These are phyloP conservation scores for Nephrotoma appendiculata DNA, from an alignment of 2,888 invertebrate genomes.

Conservation along the genomic window DNA sequence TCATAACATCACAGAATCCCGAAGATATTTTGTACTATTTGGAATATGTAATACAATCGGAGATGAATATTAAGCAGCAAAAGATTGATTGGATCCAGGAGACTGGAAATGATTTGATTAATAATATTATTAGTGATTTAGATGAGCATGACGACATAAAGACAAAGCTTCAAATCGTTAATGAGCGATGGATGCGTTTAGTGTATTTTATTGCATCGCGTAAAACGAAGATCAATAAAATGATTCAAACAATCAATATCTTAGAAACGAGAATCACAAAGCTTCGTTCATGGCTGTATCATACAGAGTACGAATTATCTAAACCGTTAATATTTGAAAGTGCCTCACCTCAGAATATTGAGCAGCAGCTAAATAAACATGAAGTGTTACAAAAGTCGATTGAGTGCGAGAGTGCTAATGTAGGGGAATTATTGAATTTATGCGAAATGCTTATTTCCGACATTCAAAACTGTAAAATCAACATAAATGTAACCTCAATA, in stretches of 20 bases:
- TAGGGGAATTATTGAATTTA: conserved; percentile 63
- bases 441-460: conserved; percentile 65
- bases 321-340: conserved; percentile 52
- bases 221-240: conserved; percentile 55
- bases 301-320: conserved; percentile 53
- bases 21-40: conserved; percentile 56
- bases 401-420: conserved; percentile 59
- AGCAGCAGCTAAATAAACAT: conserved; percentile 53
- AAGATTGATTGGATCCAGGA: conserved; percentile 64
- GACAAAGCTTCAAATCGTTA: conserved; percentile 41
- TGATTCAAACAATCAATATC: conserved; percentile 52
- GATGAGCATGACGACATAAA: conserved; percentile 44
- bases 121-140: conserved; percentile 44
- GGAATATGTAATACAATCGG: conserved; percentile 59
- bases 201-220: conserved; percentile 48
- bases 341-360: conserved; percentile 47
- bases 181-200: conserved; percentile 53
- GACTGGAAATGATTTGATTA: conserved; percentile 49
- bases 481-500: conserved; percentile 54
- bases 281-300: conserved; percentile 55
- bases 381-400: conserved; percentile 60
- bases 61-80: conserved; percentile 57
- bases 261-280: conserved; percentile 58
- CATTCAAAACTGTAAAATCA: conserved; percentile 53
- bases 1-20: conserved; percentile 44